Evolutionary conservation across 2,888 invertebrate genomes (phyloP), one percentile per base, ranked within the genome.

Genomic region (Apantesis nais): DNA sequence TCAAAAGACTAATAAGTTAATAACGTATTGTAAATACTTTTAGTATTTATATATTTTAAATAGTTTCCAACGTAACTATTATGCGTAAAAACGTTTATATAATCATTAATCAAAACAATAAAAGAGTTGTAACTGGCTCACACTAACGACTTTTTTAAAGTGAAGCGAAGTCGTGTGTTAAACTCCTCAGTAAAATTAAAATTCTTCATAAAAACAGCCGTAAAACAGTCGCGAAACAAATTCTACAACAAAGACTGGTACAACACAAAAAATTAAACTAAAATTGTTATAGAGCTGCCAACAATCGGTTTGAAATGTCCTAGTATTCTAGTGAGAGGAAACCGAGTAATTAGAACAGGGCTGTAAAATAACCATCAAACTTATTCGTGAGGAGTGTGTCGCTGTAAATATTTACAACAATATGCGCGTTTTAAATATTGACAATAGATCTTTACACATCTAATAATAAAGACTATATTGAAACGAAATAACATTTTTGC

Each of bases 311-410:
- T 86, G 88, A 88, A 90, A 81, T 87, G 85, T 86, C 82, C 92
- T 93, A 92, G 90, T 89, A 86, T 88, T 77, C 78, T 79, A 85
- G 83, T 85, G 87, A 90, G 89, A 92, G 91, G 92, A 93, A 92
- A 92, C 91, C 89, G 89, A 88, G 88, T 92, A 93, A 94, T 95
- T 94, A 93, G 91, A 90, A 90, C 89, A 87, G 85, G 89, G 92
- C 87, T 86, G 90, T 95, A 94, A 94, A 95, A 94, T 88, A 92
- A 90, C 93, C 93, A 93, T 95, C 92, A 94, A 94, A 92, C 88
- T 88, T 86, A 89, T 88, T 89, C 87, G 83, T 87, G 90, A 92
- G 87, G 89, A 90, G 86, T 88, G 88, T 88, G 86, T 88, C 88
- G 88, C 79, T 87, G 85, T 90, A 89, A 89, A 85, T 82, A 74